A percentile compares a stretch with the other conserved stretches of the same genome.
phyloP scores from a whole-genome alignment of 2,888 invertebrate species.

The Conistra vaccinii region DNA sequence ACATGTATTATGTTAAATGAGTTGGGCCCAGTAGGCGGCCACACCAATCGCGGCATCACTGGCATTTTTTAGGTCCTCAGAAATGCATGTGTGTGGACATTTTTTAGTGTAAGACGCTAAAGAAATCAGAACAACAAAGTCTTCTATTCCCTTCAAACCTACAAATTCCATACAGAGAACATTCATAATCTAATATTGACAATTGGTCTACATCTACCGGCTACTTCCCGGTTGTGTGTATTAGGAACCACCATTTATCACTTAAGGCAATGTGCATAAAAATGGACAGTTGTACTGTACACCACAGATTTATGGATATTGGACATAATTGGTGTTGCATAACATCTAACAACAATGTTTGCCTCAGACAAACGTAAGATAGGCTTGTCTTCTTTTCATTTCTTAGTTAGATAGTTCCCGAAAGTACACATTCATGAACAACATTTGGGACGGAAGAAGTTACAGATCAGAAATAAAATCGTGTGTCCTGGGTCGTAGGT shows the following conservation, averaged over 20 bases:
- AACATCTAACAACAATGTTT: slow-evolving; percentile 15
- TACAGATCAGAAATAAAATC: not conserved
- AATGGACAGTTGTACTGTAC: slow-evolving; percentile 69
- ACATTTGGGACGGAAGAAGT: not conserved
- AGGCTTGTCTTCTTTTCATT: not conserved
- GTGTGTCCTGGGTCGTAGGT: not conserved
- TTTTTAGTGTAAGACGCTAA: no score
- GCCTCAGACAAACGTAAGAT: not conserved
- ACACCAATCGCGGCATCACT: no score
- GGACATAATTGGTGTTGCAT: slow-evolving; percentile 52
- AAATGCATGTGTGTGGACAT: no score
- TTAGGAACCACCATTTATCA: slow-evolving; percentile 78
- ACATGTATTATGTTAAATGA: no score
- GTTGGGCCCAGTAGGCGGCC: no score
- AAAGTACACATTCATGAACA: not conserved
- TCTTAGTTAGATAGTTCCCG: not conserved
- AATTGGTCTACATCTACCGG: slow-evolving; percentile 71
- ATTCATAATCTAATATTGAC: slow-evolving; percentile 66
- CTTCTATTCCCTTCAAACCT: not conserved
- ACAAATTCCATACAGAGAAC: slow-evolving; percentile 18
- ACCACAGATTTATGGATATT: slow-evolving; percentile 75
- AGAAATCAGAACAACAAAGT: not conserved
- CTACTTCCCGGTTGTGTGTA: slow-evolving; percentile 77
- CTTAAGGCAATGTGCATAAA: slow-evolving; percentile 76
- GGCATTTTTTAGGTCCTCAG: no score